Conservation (phyloP, 37 sponge, comb jelly and placozoan species). For the Halisarca cf. caerulea region DNA sequence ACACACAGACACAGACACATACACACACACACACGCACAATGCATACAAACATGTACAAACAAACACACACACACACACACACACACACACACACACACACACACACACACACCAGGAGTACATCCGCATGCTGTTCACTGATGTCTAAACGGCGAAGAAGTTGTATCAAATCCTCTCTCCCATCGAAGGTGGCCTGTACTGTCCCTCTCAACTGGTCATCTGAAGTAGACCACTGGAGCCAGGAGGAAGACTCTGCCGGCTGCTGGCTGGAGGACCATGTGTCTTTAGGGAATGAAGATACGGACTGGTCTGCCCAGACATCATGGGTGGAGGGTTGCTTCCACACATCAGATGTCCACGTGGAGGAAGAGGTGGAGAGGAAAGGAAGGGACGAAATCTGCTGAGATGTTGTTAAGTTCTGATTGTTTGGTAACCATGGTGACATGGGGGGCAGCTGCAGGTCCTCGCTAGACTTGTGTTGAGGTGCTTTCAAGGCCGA, state of each 20-base stretch:
- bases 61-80: not conserved
- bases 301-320: not conserved
- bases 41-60: slow-evolving; percentile 6
- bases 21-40: not conserved
- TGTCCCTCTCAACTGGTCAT: slow-evolving; percentile 2
- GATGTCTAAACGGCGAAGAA: slow-evolving; percentile 6
- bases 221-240: slow-evolving; percentile 1
- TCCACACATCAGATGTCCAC: not conserved
- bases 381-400: too few species aligned
- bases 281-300: not conserved
- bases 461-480: not conserved
- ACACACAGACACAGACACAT: slow-evolving; percentile 9
- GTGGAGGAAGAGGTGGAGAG: too few species aligned
- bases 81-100: not conserved
- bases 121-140: slow-evolving; percentile 16
- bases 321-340: not conserved
- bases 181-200: slow-evolving; percentile 6
- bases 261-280: not conserved
- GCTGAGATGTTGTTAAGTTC: not conserved
- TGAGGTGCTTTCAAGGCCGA: slow-evolving; percentile 26
- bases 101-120: slow-evolving; percentile 19
- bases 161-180: slow-evolving; percentile 8
- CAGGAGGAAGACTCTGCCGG: not conserved
- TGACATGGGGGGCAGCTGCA: slow-evolving; percentile 26
- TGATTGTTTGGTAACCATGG: slow-evolving; percentile 32